These are phyloP conservation scores for Pseudonaja textilis DNA, from an alignment of 2,113 vertebrate genomes.

Conservation along the genomic window DNA sequence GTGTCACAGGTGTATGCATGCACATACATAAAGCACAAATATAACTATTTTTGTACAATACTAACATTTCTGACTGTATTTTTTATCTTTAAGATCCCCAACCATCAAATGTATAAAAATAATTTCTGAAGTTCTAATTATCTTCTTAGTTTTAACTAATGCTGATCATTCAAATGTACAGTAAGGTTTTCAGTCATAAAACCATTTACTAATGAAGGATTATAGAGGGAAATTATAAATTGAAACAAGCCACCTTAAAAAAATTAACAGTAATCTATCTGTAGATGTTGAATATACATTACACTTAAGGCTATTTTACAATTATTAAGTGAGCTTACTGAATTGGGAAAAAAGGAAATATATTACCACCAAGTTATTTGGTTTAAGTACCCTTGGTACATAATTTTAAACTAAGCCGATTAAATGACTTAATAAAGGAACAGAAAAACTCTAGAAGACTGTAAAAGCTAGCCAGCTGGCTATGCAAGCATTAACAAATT, in stretches of 20 bases:
- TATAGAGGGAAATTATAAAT: background rate
- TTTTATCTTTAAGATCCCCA: background rate
- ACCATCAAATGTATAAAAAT: background rate
- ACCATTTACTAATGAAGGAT: background rate
- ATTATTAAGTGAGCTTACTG: background rate
- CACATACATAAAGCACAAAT: background rate
- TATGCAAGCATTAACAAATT: constrained; percentile 10
- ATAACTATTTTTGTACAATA: background rate
- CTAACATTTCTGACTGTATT: background rate
- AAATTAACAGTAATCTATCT: background rate
- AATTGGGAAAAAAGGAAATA: constrained; percentile 1
- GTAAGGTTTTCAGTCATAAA: background rate
- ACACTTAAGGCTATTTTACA: background rate
- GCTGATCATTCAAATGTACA: background rate
- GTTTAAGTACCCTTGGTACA: constrained; percentile 2
- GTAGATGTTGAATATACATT: background rate
- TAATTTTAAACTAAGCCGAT: constrained; percentile 21
- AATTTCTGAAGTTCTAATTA: background rate
- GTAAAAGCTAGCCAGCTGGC: background rate
- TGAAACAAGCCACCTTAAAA: background rate
- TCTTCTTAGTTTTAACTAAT: background rate
- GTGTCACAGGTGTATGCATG: background rate
- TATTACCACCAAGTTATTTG: background rate
- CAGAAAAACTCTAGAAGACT: constrained; percentile 19
- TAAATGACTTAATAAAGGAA: constrained; percentile 22